phyloP scores from a whole-genome alignment of 1,140 invertebrate species.

The Aradophagus sp. region DNA sequence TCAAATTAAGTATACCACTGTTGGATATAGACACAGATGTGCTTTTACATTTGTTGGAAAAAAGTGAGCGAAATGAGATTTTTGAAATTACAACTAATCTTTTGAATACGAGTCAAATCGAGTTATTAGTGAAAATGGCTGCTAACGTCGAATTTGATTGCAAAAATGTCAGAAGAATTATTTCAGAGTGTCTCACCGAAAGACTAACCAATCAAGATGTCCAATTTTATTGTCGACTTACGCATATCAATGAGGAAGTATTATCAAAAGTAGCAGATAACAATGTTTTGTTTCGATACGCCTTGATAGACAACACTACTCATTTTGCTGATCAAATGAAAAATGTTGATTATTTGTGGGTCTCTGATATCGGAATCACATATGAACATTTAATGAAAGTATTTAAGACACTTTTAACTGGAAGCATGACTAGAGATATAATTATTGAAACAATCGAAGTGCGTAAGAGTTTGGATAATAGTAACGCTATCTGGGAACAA shows the following conservation, averaged over 20 bases:
- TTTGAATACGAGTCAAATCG: slow-evolving; percentile 62
- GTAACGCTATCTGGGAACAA: slow-evolving; percentile 63
- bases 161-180: slow-evolving; percentile 68
- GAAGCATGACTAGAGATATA: slow-evolving; percentile 44
- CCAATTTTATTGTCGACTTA: slow-evolving; percentile 73
- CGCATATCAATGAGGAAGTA: slow-evolving; percentile 68
- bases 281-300: slow-evolving; percentile 71
- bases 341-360: slow-evolving; percentile 65
- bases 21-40: slow-evolving; percentile 62
- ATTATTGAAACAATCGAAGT: slow-evolving; percentile 60
- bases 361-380: slow-evolving; percentile 69
- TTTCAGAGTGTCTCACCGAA: slow-evolving; percentile 71
- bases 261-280: slow-evolving; percentile 70
- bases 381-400: slow-evolving; percentile 73
- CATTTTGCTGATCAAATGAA: slow-evolving; percentile 75
- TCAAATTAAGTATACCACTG: slow-evolving; percentile 52
- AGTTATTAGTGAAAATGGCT: slow-evolving; percentile 55
- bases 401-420: slow-evolving; percentile 66
- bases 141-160: slow-evolving; percentile 52
- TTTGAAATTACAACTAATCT: slow-evolving; percentile 62
- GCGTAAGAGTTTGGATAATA: slow-evolving; percentile 60
- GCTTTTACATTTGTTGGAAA: slow-evolving; percentile 66
- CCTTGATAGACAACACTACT: slow-evolving; percentile 76
- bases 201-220: slow-evolving; percentile 71
- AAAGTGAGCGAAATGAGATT: slow-evolving; percentile 60